Evolutionary conservation across 1,140 invertebrate genomes (phyloP), one percentile per base, ranked within the genome.

Genomic region (Trichonephila clavata): DNA sequence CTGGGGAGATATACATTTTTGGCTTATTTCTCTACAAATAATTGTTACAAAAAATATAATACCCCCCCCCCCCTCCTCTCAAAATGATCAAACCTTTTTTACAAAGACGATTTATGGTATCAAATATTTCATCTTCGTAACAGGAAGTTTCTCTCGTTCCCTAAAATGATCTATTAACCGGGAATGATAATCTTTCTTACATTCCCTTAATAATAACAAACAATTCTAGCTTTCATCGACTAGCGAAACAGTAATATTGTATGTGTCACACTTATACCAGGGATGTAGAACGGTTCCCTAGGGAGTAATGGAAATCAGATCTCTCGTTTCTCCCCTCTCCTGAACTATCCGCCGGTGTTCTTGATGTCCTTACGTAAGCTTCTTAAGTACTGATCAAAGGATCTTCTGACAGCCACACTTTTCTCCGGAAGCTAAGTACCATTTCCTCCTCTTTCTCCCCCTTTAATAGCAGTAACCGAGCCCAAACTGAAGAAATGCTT

Each of bases 341-440:
- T 21, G 20, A 24, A 68, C 21, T 32, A 57, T 60, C 6, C 6
- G 57, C 57, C 83, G 83, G 43, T 59, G 50, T 84, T 84, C 83
- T 50, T 84, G 50, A 84, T 84, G 83, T 84, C 27, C 83, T 84
- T 84, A 60, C 81, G 24, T 59, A 84, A 84, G 43, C 80, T 60
- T 84, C 39, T 18, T 84, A 84, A 84, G 21, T n/a, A 60, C n/a
- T 83, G 24, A 84, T 84, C 83, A 84, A 84, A 59, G 83, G 50
- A 59, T 50, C 83, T 60, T 84, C 83, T 84, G 83, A 84, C 83
- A 84, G 83, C 83, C 83, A 84, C 83, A 84, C 83, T 84, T 84
- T 60, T 84, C 83, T 59, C 83, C 83, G 83, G 83, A 84, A 84
- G 83, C 39, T 84, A 84, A 60, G 50, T 84, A 84, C 83, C 50